Evolutionary conservation across 1,140 invertebrate species (phyloP).

Genomic region (Lepidurus apus): DNA sequence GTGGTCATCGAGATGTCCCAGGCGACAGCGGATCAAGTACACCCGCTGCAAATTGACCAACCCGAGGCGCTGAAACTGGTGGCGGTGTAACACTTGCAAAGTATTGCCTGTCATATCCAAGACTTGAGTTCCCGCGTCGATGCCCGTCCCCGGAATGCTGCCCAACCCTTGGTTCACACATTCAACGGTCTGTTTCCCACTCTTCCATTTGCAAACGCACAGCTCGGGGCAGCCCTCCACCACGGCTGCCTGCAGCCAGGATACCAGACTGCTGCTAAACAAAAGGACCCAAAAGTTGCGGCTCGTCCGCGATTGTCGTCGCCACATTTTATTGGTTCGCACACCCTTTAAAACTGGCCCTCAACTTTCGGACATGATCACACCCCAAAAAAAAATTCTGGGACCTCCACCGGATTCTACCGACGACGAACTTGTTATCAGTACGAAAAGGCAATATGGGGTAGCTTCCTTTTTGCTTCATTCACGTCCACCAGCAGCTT

Average conservation of each 20-base stretch:
- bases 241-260: conserved; percentile 27
- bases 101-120: conserved; percentile 77
- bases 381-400: not conserved
- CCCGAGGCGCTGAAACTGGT: conserved; percentile 68
- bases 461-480: too few species aligned
- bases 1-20: conserved; percentile 66
- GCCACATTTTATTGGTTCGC: not conserved
- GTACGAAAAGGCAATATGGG: too few species aligned
- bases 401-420: not conserved
- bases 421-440: not conserved
- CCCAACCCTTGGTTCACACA: conserved; percentile 69
- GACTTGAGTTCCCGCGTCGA: conserved; percentile 83
- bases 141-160: conserved; percentile 62
- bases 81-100: conserved; percentile 63
- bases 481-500: not conserved
- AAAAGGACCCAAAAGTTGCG: not conserved
- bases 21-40: conserved; percentile 66
- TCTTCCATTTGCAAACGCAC: conserved; percentile 85
- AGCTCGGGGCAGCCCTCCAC: conserved; percentile 59
- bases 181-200: conserved; percentile 82
- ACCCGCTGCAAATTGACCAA: conserved; percentile 82
- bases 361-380: not conserved
- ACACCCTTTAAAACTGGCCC: not conserved
- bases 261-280: not conserved
- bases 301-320: not conserved